A percentile compares a stretch with the other conserved stretches of the same genome.
phyloP scores from a whole-genome alignment of 1,140 invertebrate genomes.

The Bradysia coprophila region DNA sequence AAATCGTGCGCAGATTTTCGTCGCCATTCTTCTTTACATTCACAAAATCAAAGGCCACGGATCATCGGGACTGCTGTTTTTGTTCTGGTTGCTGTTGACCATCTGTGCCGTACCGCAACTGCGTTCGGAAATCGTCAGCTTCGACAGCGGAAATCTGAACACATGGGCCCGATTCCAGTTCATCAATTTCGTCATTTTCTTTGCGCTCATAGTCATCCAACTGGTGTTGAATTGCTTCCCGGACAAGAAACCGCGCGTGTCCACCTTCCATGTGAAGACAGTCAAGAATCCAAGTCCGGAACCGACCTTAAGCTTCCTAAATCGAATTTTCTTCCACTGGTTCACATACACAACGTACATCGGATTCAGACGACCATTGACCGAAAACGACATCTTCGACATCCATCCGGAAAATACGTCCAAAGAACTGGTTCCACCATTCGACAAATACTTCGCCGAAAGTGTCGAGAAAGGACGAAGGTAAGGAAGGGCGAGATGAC shows the following conservation, averaged over 20 bases:
- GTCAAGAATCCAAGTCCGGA: constrained; percentile 65
- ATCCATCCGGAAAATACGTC: constrained; percentile 65
- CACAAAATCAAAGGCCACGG: too few relatives aligned
- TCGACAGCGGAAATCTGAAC: too few relatives aligned
- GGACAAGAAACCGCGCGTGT: constrained; percentile 46
- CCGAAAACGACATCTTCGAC: constrained; percentile 63
- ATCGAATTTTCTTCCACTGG: constrained; percentile 71
- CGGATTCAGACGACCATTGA: constrained; percentile 61
- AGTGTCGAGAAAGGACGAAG: constrained; percentile 29
- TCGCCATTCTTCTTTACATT: too few relatives aligned
- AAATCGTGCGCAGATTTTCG: too few relatives aligned
- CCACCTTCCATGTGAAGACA: constrained; percentile 33
- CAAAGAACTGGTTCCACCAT: constrained; percentile 50
- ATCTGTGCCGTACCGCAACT: constrained; percentile 54
- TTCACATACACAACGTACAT: constrained; percentile 60
- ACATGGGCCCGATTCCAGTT: constrained; percentile 37
- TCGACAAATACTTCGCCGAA: constrained; percentile 61
- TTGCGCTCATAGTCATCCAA: constrained; percentile 46
- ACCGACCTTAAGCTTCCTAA: constrained; percentile 58
- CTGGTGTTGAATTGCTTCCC: constrained; percentile 69
- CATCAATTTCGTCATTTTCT: constrained; percentile 66
- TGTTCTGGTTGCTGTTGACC: constrained; percentile 67
- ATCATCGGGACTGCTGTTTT: constrained; percentile 66
- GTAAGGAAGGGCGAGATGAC: too few relatives aligned
- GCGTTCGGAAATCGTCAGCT: constrained; percentile 31